A percentile compares a stretch with the other conserved stretches of the same genome.
Conservation (phyloP, 35 echinoderm and acorn worm genomes). For the Amphiura filiformis region DNA sequence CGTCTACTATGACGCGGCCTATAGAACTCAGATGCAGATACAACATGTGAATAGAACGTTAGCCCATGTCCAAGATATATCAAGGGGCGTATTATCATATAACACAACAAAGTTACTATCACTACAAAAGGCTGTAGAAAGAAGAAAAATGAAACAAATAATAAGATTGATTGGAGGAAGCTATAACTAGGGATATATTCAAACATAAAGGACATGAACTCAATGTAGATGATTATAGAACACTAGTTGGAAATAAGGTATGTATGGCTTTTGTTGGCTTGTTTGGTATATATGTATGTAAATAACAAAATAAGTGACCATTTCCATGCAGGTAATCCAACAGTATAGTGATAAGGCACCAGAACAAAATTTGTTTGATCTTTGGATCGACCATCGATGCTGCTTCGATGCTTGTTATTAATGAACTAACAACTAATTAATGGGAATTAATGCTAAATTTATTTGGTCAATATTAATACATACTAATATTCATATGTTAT, state of each 20-base stretch:
- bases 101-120: constrained; percentile 1
- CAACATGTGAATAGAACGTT: neutral
- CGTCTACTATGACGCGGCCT: constrained; percentile 49
- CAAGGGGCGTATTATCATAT: neutral
- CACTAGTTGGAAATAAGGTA: constrained; percentile 53
- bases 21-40: neutral
- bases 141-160: neutral
- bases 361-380: no score
- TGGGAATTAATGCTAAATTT: no score
- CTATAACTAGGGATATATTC: constrained; percentile 47
- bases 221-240: constrained; percentile 39
- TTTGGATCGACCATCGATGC: no score
- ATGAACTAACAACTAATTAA: no score
- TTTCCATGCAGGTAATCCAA: no score
- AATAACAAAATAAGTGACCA: no score
- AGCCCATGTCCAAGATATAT: neutral
- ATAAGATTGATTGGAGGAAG: constrained; percentile 32
- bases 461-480: no score
- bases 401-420: no score
- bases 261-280: no score
- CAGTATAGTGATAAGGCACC: no score
- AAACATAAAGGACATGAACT: constrained; percentile 34
- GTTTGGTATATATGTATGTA: no score
- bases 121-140: neutral
- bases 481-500: no score